Conservation (phyloP, 1,140 invertebrate species). For the Choristoneura fumiferana region DNA sequence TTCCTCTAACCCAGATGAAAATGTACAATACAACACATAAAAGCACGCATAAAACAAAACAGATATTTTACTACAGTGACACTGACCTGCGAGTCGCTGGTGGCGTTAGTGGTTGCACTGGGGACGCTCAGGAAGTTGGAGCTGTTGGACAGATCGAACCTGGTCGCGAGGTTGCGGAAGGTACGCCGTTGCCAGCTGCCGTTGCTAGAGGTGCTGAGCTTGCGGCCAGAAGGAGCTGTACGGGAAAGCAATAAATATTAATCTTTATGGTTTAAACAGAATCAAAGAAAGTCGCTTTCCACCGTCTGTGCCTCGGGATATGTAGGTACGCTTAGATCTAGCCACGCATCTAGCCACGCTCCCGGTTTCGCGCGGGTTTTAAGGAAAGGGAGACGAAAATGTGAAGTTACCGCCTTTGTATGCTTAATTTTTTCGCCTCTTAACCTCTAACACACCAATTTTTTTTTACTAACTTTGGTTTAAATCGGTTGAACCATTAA, state of each 20-base stretch:
- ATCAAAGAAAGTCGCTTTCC: too few relatives aligned
- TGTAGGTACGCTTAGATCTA: too few relatives aligned
- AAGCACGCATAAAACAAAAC: background rate
- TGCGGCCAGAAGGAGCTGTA: slow-evolving; percentile 54
- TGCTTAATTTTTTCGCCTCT: too few relatives aligned
- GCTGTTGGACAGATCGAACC: slow-evolving; percentile 48
- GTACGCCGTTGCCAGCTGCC: slow-evolving; percentile 65
- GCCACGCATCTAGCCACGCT: too few relatives aligned
- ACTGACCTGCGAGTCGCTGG: slow-evolving; percentile 61
- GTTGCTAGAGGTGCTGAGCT: slow-evolving; percentile 56
- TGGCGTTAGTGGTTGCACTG: slow-evolving; percentile 41
- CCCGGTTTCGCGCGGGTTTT: too few relatives aligned
- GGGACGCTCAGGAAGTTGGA: slow-evolving; percentile 46
- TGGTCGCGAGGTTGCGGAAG: slow-evolving; percentile 57
- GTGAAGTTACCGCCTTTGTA: too few relatives aligned
- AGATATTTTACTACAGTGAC: too few relatives aligned
- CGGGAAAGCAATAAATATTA: slow-evolving; percentile 22
- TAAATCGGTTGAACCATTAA: too few relatives aligned
- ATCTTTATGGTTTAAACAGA: background rate
- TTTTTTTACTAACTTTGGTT: too few relatives aligned
- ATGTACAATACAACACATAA: slow-evolving; percentile 26
- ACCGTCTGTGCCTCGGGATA: too few relatives aligned
- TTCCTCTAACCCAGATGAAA: slow-evolving; percentile 50
- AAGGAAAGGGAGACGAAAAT: too few relatives aligned
- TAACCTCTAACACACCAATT: too few relatives aligned